These are phyloP conservation scores for Tympanuchus pallidicinctus DNA, from an alignment of 2,113 vertebrate genomes.

Conservation along the genomic window DNA sequence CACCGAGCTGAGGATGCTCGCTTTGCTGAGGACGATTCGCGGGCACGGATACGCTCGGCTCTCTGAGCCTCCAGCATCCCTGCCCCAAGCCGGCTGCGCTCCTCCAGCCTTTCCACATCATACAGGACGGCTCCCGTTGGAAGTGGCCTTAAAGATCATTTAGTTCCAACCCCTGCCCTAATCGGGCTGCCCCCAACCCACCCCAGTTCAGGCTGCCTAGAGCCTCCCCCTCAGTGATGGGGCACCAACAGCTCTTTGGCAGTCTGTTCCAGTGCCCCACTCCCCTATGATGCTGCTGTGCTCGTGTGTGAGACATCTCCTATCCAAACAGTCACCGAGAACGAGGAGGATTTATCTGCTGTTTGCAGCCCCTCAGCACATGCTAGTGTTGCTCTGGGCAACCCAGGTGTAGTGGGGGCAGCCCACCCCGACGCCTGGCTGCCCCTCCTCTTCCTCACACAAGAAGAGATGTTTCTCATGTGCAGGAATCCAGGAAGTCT, in stretches of 20 bases:
- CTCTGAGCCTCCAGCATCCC: not conserved
- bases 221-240: too few relatives aligned
- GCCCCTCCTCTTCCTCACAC: conserved; percentile 21
- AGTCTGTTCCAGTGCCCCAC: too few relatives aligned
- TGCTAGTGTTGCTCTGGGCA: not conserved
- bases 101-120: not conserved
- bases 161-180: too few relatives aligned
- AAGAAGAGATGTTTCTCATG: not conserved
- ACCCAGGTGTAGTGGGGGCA: not conserved
- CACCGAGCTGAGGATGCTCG: not conserved
- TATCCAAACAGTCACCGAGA: not conserved
- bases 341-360: not conserved
- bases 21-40: not conserved
- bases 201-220: too few relatives aligned
- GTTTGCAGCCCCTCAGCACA: not conserved
- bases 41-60: not conserved
- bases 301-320: too few relatives aligned
- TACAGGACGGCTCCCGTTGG: too few relatives aligned
- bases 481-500: conserved; percentile 4
- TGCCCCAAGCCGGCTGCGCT: rapidly evolving
- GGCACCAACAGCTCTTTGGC: too few relatives aligned
- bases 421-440: not conserved
- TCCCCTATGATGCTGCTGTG: too few relatives aligned
- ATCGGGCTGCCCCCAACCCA: too few relatives aligned
- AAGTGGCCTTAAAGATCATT: too few relatives aligned